These are phyloP conservation scores for Sarcophaga caerulescens DNA, from an alignment of 2,888 invertebrate species.

Conservation along the genomic window DNA sequence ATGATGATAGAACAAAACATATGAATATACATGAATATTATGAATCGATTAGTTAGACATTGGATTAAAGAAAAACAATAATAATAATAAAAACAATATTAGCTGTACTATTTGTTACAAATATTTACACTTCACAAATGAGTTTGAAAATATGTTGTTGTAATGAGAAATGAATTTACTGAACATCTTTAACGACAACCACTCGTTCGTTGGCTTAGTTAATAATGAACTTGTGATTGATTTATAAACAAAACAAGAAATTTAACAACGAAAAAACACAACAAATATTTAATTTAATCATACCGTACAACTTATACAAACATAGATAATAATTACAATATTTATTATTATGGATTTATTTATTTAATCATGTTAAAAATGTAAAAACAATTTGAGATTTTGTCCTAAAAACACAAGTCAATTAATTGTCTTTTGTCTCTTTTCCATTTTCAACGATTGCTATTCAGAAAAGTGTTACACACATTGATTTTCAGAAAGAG, in stretches of 20 bases:
- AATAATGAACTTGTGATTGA: background rate
- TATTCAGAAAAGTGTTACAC: background rate
- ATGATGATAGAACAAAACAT: background rate
- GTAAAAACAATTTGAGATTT: background rate
- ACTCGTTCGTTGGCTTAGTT: background rate
- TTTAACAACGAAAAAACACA: conserved; percentile 48
- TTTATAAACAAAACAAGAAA: conserved; percentile 3
- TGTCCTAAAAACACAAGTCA: background rate
- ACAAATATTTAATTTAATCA: conserved; percentile 44
- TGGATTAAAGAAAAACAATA: background rate
- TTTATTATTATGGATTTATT: conserved; percentile 6
- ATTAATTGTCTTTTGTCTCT: background rate
- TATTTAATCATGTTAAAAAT: no score
- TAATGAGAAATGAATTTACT: background rate
- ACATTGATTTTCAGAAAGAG: background rate
- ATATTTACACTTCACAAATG: conserved; percentile 50
- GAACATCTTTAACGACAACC: background rate
- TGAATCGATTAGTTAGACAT: conserved; percentile 19
- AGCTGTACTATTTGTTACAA: no score
- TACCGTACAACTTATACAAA: conserved; percentile 48
- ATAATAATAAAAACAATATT: no score
- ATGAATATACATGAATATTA: background rate
- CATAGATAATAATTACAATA: conserved; percentile 11
- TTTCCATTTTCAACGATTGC: no score
- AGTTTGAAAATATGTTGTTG: background rate